phyloP scores from a whole-genome alignment of 2,888 invertebrate genomes.

The Apomyelois bistriatella region DNA sequence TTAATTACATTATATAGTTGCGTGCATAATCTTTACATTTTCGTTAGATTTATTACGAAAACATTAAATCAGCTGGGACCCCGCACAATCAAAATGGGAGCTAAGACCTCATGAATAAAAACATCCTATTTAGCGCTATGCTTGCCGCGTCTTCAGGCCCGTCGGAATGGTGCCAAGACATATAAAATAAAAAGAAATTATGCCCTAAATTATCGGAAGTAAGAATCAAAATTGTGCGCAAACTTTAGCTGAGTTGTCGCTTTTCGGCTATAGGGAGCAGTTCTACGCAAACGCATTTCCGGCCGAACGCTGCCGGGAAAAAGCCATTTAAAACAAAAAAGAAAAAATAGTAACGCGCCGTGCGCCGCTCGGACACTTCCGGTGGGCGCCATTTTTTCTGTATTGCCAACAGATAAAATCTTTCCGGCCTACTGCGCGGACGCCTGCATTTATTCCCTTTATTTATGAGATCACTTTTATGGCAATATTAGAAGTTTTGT shows the following conservation, averaged over 20 bases:
- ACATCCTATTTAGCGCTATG: conserved; percentile 77
- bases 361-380: conserved; percentile 79
- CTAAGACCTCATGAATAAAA: conserved; percentile 76
- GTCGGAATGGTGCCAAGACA: conserved; percentile 42
- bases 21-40: conserved; percentile 54
- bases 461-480: conserved; percentile 63
- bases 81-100: conserved; percentile 74
- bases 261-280: conserved; percentile 59
- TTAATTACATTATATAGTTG: conserved; percentile 39
- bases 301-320: conserved; percentile 77
- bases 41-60: conserved; percentile 69
- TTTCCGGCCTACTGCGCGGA: conserved; percentile 78
- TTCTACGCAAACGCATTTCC: conserved; percentile 80
- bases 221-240: conserved; percentile 59
- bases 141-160: conserved; percentile 53
- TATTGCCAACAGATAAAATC: conserved; percentile 81
- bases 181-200: conserved; percentile 36
- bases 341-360: conserved; percentile 76
- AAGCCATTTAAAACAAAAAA: conserved; percentile 80
- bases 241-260: conserved; percentile 52
- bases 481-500: conserved; percentile 52
- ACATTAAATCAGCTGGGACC: conserved; percentile 72
- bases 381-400: conserved; percentile 81
- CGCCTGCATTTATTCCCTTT: conserved; percentile 67
- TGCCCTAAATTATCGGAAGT: conserved; percentile 39